A percentile compares a stretch with the other conserved stretches of the same genome.
phyloP scores from a whole-genome alignment of 2,113 vertebrate genomes.

The Dolichallabes microphthalmus region DNA sequence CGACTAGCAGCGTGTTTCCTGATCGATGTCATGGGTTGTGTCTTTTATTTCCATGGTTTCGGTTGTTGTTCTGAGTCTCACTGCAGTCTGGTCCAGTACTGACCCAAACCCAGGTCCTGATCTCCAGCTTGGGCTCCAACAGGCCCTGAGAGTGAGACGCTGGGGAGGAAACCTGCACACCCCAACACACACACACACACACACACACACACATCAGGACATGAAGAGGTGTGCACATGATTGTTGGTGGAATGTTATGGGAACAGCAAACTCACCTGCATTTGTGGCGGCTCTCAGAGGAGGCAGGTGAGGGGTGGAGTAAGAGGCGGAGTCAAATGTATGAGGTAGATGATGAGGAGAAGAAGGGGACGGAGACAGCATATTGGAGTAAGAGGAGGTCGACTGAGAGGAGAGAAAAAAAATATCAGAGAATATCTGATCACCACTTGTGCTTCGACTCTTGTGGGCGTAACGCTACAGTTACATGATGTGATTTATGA shows the following conservation, averaged over 20 bases:
- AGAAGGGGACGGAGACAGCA: constrained; percentile 53
- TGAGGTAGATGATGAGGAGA: constrained; percentile 45
- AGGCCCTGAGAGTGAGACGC: constrained; percentile 60
- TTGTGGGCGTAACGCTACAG: not conserved
- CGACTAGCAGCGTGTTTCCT: constrained; percentile 35
- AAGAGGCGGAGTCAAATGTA: constrained; percentile 53
- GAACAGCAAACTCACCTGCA: constrained; percentile 50
- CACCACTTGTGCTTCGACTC: not conserved
- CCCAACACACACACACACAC: too few relatives aligned
- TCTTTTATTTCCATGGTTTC: constrained; percentile 25
- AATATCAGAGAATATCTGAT: not conserved
- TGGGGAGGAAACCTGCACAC: constrained; percentile 52
- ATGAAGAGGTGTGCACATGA: not conserved
- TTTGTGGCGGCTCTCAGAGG: constrained; percentile 46
- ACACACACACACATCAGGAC: not conserved
- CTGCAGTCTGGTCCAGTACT: constrained; percentile 71
- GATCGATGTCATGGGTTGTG: constrained; percentile 30
- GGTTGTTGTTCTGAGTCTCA: constrained; percentile 42
- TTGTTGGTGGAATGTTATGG: not conserved
- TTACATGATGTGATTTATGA: not conserved
- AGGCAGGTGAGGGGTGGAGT: constrained; percentile 52
- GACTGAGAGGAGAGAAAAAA: constrained; percentile 39
- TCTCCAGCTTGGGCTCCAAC: constrained; percentile 63
- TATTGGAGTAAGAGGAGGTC: constrained; percentile 54
- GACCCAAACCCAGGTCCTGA: constrained; percentile 55